phyloP scores from a whole-genome alignment of 2,113 vertebrate species.

The Paracanthobrama guichenoti region DNA sequence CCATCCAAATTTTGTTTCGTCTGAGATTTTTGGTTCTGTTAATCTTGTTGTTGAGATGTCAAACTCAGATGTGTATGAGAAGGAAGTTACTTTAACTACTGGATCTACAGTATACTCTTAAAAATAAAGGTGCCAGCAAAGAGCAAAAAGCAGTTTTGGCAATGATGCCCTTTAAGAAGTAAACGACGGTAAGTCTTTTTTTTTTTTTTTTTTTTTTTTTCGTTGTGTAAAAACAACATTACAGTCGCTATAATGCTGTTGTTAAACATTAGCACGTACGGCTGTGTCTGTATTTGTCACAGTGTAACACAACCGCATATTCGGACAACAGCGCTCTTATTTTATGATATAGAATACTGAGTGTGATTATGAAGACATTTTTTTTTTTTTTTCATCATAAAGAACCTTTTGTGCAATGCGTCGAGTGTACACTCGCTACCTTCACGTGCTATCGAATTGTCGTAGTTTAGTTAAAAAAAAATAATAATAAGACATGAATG shows the following conservation, averaged over 20 bases:
- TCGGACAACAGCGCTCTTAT: too few species aligned
- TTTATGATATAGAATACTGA: not conserved
- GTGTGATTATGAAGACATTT: not conserved
- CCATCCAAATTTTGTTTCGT: slow-evolving; percentile 32
- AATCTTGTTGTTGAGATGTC: slow-evolving; percentile 20
- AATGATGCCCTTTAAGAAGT: not conserved
- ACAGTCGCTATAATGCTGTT: not conserved
- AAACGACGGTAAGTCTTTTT: not conserved
- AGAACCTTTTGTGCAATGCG: not conserved
- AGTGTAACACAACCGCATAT: not conserved
- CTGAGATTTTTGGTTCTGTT: slow-evolving; percentile 12
- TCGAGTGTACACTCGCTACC: not conserved
- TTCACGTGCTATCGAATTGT: too few species aligned
- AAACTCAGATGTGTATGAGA: slow-evolving; percentile 1
- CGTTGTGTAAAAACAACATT: not conserved
- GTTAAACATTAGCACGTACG: not conserved
- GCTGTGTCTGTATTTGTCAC: not conserved
- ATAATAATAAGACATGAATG: too few species aligned
- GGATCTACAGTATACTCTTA: not conserved
- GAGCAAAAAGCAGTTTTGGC: not conserved
- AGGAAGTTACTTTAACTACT: not conserved
- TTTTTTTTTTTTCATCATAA: not conserved
- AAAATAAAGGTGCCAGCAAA: not conserved
- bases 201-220: not conserved
- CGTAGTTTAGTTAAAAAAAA: too few species aligned